Percentiles rank a stretch among this genome's conserved stretches.
Evolutionary conservation across 2,113 vertebrate species (phyloP).

Genomic region (Chionomys nivalis): DNA sequence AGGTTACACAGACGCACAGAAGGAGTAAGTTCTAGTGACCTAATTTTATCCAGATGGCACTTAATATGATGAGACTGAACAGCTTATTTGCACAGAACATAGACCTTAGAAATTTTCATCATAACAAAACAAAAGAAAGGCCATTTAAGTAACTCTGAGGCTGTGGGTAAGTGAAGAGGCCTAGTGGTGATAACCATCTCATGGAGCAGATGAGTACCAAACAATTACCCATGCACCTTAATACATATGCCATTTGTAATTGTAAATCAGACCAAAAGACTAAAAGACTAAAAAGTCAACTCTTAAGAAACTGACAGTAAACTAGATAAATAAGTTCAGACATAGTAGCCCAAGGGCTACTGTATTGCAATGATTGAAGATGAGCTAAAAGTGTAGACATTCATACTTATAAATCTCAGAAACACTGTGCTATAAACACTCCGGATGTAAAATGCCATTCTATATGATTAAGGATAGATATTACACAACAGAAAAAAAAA

Average conservation of each 20-base stretch:
- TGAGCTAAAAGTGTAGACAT: too few relatives aligned
- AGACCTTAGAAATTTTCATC: background rate
- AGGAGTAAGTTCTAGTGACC: background rate
- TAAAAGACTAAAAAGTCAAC: background rate
- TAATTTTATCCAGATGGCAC: background rate
- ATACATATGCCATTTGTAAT: background rate
- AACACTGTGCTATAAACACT: too few relatives aligned
- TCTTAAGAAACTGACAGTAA: background rate
- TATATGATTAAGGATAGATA: too few relatives aligned
- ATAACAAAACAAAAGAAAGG: background rate
- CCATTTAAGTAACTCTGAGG: background rate
- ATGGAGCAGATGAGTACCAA: background rate
- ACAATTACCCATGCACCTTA: background rate
- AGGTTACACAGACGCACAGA: background rate
- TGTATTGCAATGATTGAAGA: too few relatives aligned
- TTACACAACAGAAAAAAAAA: too few relatives aligned
- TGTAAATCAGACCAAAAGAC: background rate
- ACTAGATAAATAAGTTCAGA: too few relatives aligned
- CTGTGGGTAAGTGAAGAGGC: too few relatives aligned
- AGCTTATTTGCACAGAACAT: background rate
- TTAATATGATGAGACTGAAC: background rate
- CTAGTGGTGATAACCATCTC: background rate
- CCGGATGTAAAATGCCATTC: too few relatives aligned
- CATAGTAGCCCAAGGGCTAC: too few relatives aligned
- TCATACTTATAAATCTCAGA: too few relatives aligned